A percentile compares a stretch with the other conserved stretches of the same genome.
Conservation (phyloP, 37 sponge, comb jelly and placozoan genomes). For the Aplysina aerophoba region DNA sequence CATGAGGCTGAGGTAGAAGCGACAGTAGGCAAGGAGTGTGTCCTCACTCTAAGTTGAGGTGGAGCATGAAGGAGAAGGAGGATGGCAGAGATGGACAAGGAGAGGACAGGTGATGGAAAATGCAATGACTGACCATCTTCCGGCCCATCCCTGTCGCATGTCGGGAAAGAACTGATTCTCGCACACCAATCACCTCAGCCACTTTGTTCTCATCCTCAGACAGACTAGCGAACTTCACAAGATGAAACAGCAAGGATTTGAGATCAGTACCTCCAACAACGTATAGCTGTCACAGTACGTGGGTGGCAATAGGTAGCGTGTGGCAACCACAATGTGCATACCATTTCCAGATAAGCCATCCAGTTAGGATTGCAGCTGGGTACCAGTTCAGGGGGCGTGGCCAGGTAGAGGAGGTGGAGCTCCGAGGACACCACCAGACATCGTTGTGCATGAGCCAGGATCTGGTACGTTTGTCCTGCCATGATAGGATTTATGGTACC, state of each 20-base stretch:
- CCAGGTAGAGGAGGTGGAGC: constrained; percentile 89
- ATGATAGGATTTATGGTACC: constrained; percentile 57
- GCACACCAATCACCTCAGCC: constrained; percentile 65
- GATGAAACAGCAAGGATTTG: too few species aligned
- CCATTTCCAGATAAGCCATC: constrained; percentile 77
- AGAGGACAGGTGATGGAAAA: neutral
- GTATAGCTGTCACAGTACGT: too few species aligned
- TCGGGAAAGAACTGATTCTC: constrained; percentile 54
- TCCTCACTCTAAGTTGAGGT: constrained; percentile 26
- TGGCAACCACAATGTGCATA: constrained; percentile 7
- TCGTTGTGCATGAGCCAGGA: constrained; percentile 50
- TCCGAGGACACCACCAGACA: constrained; percentile 77
- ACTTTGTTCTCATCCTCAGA: constrained; percentile 60
- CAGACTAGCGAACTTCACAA: constrained; percentile 53
- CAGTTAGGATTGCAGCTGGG: constrained; percentile 76
- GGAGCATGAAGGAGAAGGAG: neutral
- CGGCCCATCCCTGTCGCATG: constrained; percentile 65
- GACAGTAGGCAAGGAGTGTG: constrained; percentile 32
- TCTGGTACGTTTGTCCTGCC: constrained; percentile 51
- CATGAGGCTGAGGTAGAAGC: constrained; percentile 81
- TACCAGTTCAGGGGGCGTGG: constrained; percentile 77
- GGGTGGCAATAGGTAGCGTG: too few species aligned
- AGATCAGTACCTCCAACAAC: too few species aligned
- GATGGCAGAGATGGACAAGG: neutral
- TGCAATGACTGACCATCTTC: constrained; percentile 38